Conservation (phyloP, 2,888 invertebrate genomes). For the Sarcophaga carnaria region DNA sequence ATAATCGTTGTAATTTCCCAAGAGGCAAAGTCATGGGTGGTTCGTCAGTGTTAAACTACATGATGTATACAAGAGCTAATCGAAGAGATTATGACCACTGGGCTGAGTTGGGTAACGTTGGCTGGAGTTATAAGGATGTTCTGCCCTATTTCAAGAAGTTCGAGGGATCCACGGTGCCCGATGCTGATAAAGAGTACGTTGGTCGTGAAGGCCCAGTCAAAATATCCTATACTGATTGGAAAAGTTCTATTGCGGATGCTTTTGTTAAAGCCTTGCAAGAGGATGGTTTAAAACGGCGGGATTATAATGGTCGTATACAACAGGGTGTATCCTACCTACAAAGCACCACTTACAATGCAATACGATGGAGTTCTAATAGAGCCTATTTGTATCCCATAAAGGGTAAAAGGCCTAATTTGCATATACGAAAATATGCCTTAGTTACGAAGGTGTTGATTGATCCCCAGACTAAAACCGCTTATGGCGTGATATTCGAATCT, state of each 20-base stretch:
- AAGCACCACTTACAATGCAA: slow-evolving; percentile 84
- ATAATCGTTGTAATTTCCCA: slow-evolving; percentile 89
- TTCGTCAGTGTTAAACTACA: slow-evolving; percentile 89
- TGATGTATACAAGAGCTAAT: slow-evolving; percentile 89
- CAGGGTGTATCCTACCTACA: slow-evolving; percentile 85
- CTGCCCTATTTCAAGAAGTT: slow-evolving; percentile 89
- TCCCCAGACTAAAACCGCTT: slow-evolving; percentile 81
- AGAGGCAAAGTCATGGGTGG: slow-evolving; percentile 93
- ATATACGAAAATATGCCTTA: slow-evolving; percentile 83
- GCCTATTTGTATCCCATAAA: slow-evolving; percentile 84
- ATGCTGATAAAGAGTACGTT: slow-evolving; percentile 81
- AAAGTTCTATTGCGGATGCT: slow-evolving; percentile 84
- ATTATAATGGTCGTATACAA: slow-evolving; percentile 86
- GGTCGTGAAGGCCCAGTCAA: slow-evolving; percentile 83
- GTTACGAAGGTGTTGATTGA: slow-evolving; percentile 84
- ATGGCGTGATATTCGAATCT: slow-evolving; percentile 84
- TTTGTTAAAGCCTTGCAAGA: slow-evolving; percentile 85
- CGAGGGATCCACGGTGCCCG: slow-evolving; percentile 86
- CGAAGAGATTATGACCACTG: slow-evolving; percentile 89
- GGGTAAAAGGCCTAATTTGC: slow-evolving; percentile 83
- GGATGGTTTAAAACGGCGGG: slow-evolving; percentile 84
- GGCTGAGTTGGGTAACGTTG: slow-evolving; percentile 87
- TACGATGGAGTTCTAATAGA: slow-evolving; percentile 84
- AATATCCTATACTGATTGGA: slow-evolving; percentile 83
- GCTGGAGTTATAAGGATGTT: slow-evolving; percentile 88